Base-by-base conservation (phyloP, 1,140 invertebrate species). In the Drosophila azteca region DNA sequence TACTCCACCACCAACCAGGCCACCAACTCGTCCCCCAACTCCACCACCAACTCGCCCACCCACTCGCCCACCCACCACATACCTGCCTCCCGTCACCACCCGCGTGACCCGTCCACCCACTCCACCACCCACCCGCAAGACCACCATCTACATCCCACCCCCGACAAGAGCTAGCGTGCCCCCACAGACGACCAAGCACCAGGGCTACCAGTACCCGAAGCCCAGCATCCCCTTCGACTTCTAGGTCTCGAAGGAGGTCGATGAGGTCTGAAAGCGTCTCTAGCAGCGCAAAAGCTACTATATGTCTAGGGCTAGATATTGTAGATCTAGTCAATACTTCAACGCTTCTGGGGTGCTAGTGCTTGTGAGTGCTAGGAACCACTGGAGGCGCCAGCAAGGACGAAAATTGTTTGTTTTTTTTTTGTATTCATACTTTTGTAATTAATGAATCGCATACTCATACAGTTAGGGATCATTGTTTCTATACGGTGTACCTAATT, bases 161-260 rank as follows among this genome's bases (percentile, higher is more conserved):
- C 54, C 74, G 24, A 67, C 60, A n/a, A 64, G 72, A 43, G 62
- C 77, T 58, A 63, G 22, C 26, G 65, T 90, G 73, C 77, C 87
- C 44, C 75, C 83, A 61, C 59, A 62, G 48, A 68, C 81, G 49
- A 89, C 79, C 57, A 87, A 82, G 65, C 67, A 71, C 51, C 41
- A 74, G 70, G 92, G 93, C 24, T 93, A 93, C 75, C 80, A 90
- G 20, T 93, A 93, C 64, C 92, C 93, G 11, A 80, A 59, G 53
- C 92, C 93, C 31, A 90, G 68, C 82, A 90, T 90, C 77, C 91
- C 83, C 59, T 93, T 92, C 74, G 90, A 85, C 26, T 92, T 90
- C 62, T 92, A 92, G 82, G 57, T 61, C 52, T 46, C 55, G 50
- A 31, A 8, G 8, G 29, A 44, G 55, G 4, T 26, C 24, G 4